Evolutionary conservation across 2,797 vertebrate genomes (phyloP), one percentile per base, ranked within the genome.

Genomic region (Lepilemur septentrionalis): DNA sequence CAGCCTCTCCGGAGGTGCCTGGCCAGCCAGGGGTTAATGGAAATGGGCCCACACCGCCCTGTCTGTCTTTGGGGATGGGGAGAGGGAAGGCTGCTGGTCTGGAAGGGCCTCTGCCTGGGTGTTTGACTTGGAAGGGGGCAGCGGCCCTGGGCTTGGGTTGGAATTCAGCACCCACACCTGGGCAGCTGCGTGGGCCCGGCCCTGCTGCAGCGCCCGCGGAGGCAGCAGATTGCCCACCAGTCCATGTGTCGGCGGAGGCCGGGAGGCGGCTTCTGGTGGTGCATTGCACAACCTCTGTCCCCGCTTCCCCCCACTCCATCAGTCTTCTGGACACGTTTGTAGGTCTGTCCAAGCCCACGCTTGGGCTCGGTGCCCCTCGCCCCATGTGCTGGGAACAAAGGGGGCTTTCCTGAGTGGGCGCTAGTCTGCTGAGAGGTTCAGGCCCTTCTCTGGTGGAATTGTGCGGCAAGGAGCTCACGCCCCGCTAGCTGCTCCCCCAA

Each of bases 231-330:
- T 18, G 96, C 97, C 96, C 78, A 92, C 96, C 97, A 61, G 83
- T 96, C 97, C 93, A 63, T 65, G 96, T 59, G 69, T 81, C 89
- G 97, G 85, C 57, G 96, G 97, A 97, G 69, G 94, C 96, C 94
- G 50, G 41, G 91, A 98, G 96, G 85, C 96, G 48, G 70, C 11
- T 96, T 55, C 88, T 32, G 67, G n/a, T 98, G 98, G 98, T 98
- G 98, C 98, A 98, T 97, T 98, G 98, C 98, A 98, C 98, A 98
- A 98, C 95, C 92, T 95, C 72, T 55, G 72, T 87, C 41, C 46
- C 48, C 13, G 0, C 41, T 41, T 46, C 52, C 95, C 89, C n/a
- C 0, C 86, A 43, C 93, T 72, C 84, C 52, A 13, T 43, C 3
- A 10, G 13, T 30, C 83, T 50, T 35, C 94, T 57, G 82, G 97